Evolutionary conservation across 2,888 invertebrate species (phyloP).

Genomic region (Dryobotodes eremita): DNA sequence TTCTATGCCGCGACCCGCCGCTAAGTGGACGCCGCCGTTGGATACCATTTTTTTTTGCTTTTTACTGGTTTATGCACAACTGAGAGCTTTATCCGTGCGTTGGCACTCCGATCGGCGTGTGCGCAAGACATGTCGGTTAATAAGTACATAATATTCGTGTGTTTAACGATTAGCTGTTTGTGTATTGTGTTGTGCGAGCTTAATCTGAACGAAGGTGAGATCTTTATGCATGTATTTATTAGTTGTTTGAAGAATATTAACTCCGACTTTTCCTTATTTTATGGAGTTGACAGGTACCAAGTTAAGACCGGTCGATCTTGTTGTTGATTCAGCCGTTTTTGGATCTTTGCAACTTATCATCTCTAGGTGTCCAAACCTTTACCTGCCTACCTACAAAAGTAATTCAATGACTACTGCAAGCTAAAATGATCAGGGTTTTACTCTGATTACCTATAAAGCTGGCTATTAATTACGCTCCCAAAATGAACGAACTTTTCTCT

Average conservation of each 20-base stretch:
- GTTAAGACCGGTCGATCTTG: background rate
- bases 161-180: constrained; percentile 27
- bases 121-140: constrained; percentile 8
- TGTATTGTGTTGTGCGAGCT: constrained; percentile 26
- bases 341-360: background rate
- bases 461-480: background rate
- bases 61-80: constrained; percentile 15
- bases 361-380: too few species aligned
- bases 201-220: constrained; percentile 33
- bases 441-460: background rate
- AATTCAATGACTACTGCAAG: background rate
- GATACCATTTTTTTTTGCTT: background rate
- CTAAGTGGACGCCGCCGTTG: background rate
- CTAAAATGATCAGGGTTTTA: background rate
- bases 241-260: background rate
- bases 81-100: background rate
- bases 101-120: background rate
- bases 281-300: background rate
- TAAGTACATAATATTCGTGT: constrained; percentile 7
- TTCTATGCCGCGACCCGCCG: too few species aligned
- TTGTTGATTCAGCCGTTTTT: background rate
- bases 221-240: background rate
- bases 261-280: background rate
- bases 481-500: background rate
- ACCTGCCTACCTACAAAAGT: background rate